Conservation (phyloP, 2,113 vertebrate species). For the Ciconia boyciana region DNA sequence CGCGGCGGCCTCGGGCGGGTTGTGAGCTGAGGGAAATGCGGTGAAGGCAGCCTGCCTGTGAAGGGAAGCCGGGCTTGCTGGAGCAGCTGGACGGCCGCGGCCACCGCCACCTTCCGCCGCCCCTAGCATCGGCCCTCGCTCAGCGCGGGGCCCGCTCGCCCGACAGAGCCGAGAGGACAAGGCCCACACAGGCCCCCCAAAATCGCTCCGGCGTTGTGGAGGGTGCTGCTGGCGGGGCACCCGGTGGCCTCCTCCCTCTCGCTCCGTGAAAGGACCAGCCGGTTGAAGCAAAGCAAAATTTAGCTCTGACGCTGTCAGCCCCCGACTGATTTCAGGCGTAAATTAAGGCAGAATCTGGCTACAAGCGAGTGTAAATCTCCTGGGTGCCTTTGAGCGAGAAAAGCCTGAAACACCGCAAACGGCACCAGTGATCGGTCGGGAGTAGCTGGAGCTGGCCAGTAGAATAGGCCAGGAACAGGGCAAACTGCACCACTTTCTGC, state of each 20-base stretch:
- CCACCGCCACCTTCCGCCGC: too few relatives aligned
- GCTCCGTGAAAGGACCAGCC: background rate
- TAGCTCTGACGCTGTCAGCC: background rate
- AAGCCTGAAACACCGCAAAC: background rate
- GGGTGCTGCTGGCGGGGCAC: background rate
- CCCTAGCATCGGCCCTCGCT: too few relatives aligned
- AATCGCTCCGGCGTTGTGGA: too few relatives aligned
- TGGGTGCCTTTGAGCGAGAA: background rate
- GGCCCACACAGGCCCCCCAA: too few relatives aligned
- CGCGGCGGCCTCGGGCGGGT: background rate
- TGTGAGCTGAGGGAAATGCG: background rate
- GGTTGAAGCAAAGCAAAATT: background rate
- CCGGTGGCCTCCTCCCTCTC: background rate
- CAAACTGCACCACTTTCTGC: background rate
- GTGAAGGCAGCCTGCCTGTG: background rate
- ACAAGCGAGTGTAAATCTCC: background rate
- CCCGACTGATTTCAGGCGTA: background rate
- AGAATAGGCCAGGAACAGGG: background rate
- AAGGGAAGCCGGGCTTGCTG: background rate
- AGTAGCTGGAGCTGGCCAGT: background rate
- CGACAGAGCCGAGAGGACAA: background rate
- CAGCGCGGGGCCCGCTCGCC: background rate
- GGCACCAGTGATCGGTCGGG: accelerated
- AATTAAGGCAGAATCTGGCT: background rate
- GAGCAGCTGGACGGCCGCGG: background rate